phyloP scores from a whole-genome alignment of 2,113 vertebrate species.

The Mirza zaza region DNA sequence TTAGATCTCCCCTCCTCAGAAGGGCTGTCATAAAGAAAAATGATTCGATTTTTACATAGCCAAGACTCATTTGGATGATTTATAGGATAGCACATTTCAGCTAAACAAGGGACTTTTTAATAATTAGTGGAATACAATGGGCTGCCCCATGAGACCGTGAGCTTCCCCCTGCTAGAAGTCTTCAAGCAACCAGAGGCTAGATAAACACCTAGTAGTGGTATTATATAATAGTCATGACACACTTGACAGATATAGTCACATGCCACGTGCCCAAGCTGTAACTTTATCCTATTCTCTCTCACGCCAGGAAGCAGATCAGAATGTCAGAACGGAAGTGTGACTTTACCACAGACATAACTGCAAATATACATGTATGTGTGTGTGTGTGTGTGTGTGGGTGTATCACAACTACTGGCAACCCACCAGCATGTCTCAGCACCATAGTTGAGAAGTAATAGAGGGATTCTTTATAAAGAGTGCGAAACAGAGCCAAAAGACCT shows the following conservation, averaged over 20 bases:
- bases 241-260: neutral
- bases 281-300: constrained; percentile 6
- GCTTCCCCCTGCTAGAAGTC: neutral
- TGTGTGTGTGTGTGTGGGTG: neutral
- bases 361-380: neutral
- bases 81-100: constrained; percentile 11
- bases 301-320: neutral
- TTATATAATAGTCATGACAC: neutral
- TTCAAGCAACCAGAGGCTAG: neutral
- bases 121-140: neutral
- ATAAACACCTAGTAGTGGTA: neutral
- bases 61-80: neutral
- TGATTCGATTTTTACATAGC: neutral
- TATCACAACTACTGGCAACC: neutral
- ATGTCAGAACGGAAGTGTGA: neutral
- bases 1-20: neutral
- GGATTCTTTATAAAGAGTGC: constrained; percentile 3
- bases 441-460: neutral
- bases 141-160: neutral
- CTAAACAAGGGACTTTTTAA: constrained; percentile 46
- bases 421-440: neutral
- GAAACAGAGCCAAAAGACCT: constrained; percentile 41
- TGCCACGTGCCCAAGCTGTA: neutral
- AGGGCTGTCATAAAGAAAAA: constrained; percentile 35
- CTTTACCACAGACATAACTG: neutral